A percentile compares a stretch with the other conserved stretches of the same genome.
Evolutionary conservation across 1,140 invertebrate genomes (phyloP).

Genomic region (Tigriopus japonicus): DNA sequence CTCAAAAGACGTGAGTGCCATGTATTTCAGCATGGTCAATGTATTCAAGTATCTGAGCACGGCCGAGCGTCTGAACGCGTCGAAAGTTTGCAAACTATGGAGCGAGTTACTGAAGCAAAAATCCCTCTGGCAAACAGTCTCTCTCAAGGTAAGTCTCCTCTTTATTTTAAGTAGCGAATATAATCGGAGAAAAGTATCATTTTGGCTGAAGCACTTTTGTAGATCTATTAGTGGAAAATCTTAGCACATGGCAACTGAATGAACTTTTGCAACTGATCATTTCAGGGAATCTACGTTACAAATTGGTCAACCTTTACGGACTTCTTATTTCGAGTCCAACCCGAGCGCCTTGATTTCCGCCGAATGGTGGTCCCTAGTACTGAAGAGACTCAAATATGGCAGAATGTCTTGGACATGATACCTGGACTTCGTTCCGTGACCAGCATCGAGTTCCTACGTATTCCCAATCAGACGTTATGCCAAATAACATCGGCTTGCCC

Average conservation of each 20-base stretch:
- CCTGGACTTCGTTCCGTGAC: not conserved
- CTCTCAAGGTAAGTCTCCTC: conserved; percentile 8
- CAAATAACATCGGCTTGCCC: no score
- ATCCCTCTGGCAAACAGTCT: conserved; percentile 3
- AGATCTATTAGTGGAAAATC: no score
- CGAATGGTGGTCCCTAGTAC: not conserved
- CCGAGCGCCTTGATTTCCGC: not conserved
- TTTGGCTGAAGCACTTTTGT: no score
- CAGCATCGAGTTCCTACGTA: not conserved
- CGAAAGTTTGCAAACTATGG: conserved; percentile 10
- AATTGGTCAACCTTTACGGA: not conserved
- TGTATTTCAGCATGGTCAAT: conserved; percentile 7
- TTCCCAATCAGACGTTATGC: not conserved
- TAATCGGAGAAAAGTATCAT: no score
- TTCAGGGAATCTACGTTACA: not conserved
- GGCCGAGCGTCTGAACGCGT: not conserved
- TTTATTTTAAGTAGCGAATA: no score
- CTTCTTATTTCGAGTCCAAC: not conserved
- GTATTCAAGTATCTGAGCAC: conserved; percentile 11
- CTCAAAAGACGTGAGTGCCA: not conserved
- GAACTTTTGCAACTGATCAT: not conserved
- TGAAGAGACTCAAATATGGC: not conserved
- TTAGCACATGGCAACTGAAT: no score
- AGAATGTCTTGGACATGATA: not conserved
- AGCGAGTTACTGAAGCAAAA: not conserved